Evolutionary conservation across 1,140 invertebrate species (phyloP).

Genomic region (Notospermus geniculatus): DNA sequence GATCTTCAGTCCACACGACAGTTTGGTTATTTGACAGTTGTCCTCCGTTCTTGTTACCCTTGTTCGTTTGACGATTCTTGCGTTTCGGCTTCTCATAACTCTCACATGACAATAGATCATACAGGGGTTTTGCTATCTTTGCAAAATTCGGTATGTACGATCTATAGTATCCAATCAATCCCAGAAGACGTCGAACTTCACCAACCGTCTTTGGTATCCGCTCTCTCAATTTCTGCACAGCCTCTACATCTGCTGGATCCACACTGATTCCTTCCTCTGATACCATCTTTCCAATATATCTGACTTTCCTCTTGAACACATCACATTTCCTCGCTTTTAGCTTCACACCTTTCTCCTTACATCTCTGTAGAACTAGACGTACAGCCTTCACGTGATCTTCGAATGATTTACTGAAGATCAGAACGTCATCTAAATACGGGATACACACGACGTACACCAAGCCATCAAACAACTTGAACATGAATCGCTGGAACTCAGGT

Average conservation of each 20-base stretch:
- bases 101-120: background rate
- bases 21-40: too few species aligned
- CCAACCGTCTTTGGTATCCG: slow-evolving; percentile 15
- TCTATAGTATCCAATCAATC: slow-evolving; percentile 24
- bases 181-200: slow-evolving; percentile 20
- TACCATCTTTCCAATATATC: slow-evolving; percentile 25
- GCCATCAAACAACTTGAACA: too few species aligned
- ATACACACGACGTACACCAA: too few species aligned
- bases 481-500: slow-evolving; percentile 21
- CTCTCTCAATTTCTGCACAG: slow-evolving; percentile 17
- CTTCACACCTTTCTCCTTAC: slow-evolving; percentile 15
- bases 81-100: background rate
- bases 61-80: too few species aligned
- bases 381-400: slow-evolving; percentile 24
- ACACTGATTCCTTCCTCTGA: slow-evolving; percentile 19
- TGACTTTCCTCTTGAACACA: slow-evolving; percentile 15
- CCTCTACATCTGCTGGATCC: slow-evolving; percentile 18
- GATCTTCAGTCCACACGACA: slow-evolving; percentile 13
- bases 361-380: slow-evolving; percentile 17
- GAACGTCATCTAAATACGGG: slow-evolving; percentile 27
- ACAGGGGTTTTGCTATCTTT: slow-evolving; percentile 15
- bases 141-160: slow-evolving; percentile 26
- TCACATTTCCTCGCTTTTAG: slow-evolving; percentile 23
- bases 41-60: too few species aligned
- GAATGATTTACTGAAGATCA: slow-evolving; percentile 18